phyloP scores from a whole-genome alignment of 2,113 vertebrate genomes.

The Erythrocebus patas region DNA sequence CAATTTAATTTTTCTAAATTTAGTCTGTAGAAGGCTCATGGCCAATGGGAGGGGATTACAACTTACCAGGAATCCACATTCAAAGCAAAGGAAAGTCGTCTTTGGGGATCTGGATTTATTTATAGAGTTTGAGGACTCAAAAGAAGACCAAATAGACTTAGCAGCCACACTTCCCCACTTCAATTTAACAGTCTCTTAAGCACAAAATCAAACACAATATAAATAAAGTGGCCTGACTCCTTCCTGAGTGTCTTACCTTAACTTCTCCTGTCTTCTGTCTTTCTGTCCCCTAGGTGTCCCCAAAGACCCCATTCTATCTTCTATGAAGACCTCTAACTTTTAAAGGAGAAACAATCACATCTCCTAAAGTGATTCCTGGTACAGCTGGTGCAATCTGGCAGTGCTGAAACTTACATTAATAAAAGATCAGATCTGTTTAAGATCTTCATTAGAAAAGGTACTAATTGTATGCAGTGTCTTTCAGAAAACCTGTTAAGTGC shows the following conservation, averaged over 20 bases:
- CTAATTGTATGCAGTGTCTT: neutral
- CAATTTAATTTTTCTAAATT: slow-evolving; percentile 76
- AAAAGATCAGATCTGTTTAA: neutral
- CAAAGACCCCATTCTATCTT: slow-evolving; percentile 33
- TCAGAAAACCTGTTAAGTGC: neutral
- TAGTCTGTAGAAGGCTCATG: slow-evolving; percentile 50
- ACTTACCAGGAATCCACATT: slow-evolving; percentile 53
- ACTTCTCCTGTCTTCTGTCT: slow-evolving; percentile 34
- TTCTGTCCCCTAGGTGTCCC: slow-evolving; percentile 24
- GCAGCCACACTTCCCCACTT: slow-evolving; percentile 24
- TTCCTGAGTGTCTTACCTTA: slow-evolving; percentile 35
- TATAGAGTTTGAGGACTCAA: slow-evolving; percentile 54
- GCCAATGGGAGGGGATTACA: slow-evolving; percentile 41
- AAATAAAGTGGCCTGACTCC: slow-evolving; percentile 42
- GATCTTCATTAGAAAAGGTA: neutral
- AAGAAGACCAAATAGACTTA: slow-evolving; percentile 65
- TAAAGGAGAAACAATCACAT: neutral
- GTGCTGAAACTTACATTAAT: neutral
- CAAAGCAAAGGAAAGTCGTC: slow-evolving; percentile 51
- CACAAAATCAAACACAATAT: slow-evolving; percentile 71
- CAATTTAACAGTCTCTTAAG: slow-evolving; percentile 70
- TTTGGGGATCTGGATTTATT: slow-evolving; percentile 65
- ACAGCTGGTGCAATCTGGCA: neutral
- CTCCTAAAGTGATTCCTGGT: neutral
- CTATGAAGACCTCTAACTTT: neutral